Evolutionary conservation across 2,797 vertebrate genomes (phyloP).

Genomic region (Picus viridis): DNA sequence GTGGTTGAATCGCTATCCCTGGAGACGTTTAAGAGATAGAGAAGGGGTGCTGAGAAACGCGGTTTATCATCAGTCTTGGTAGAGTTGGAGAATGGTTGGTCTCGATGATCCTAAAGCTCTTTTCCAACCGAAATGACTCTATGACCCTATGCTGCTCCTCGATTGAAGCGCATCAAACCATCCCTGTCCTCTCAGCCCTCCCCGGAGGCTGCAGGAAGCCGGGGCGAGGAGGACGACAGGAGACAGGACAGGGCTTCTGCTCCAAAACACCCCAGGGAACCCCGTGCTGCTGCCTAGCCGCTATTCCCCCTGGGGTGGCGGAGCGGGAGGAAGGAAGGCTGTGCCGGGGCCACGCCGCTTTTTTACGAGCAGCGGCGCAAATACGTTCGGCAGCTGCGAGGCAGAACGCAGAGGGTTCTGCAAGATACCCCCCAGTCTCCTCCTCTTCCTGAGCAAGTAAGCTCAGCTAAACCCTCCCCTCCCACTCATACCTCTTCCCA

Average conservation of each 20-base stretch:
- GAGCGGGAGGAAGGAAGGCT: too few species aligned
- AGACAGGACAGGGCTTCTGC: neutral
- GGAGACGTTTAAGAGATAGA: too few species aligned
- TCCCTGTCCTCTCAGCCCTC: rapidly evolving
- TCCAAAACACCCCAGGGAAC: rapidly evolving
- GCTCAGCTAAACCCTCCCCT: rapidly evolving
- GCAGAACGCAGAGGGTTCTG: neutral
- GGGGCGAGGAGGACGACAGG: neutral
- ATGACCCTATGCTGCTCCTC: neutral
- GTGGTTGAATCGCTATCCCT: too few species aligned
- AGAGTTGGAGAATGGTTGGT: too few species aligned
- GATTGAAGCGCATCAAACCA: rapidly evolving
- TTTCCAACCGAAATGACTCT: too few species aligned
- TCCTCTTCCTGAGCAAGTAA: neutral
- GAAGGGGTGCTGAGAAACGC: too few species aligned
- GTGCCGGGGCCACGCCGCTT: neutral
- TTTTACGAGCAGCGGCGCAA: neutral
- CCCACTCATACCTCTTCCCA: neutral
- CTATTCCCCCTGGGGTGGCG: neutral
- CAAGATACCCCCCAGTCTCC: too few species aligned
- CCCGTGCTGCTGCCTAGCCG: neutral
- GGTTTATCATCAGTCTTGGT: too few species aligned
- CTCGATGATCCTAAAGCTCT: too few species aligned
- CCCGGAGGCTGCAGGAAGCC: neutral
- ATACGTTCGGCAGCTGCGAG: neutral